Evolutionary conservation across 2,113 vertebrate species (phyloP).

Genomic region (Rhinichthys klamathensis): DNA sequence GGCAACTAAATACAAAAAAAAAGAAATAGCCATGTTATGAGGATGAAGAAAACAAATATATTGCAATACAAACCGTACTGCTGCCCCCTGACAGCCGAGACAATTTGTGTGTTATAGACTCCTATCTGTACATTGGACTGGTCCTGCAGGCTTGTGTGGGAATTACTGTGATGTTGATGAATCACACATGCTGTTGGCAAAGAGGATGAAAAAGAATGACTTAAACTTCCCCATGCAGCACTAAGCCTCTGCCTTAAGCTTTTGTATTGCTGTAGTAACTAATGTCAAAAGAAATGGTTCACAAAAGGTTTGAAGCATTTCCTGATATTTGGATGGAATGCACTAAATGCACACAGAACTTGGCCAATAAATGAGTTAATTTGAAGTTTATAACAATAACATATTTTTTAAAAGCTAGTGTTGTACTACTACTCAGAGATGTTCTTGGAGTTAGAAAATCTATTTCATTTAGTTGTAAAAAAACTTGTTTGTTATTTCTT

Average conservation of each 20-base stretch:
- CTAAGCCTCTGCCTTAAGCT: neutral
- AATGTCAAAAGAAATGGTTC: neutral
- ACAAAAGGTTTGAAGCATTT: neutral
- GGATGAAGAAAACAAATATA: neutral
- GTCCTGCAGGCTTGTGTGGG: neutral
- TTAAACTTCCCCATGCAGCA: neutral
- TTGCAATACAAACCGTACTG: neutral
- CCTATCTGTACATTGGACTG: neutral
- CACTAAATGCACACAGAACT: neutral
- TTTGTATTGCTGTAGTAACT: neutral
- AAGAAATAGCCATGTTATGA: neutral
- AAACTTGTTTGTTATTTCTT: neutral
- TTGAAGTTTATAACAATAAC: conserved; percentile 1
- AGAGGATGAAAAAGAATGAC: neutral
- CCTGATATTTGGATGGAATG: neutral
- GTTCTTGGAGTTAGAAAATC: neutral
- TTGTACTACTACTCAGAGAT: neutral
- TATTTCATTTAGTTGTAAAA: neutral
- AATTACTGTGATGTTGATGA: conserved; percentile 30
- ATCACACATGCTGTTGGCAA: conserved; percentile 29
- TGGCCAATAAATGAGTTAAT: neutral
- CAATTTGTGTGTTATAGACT: neutral
- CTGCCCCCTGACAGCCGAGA: neutral
- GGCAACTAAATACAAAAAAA: neutral
- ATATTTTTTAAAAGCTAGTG: too few species aligned